These are phyloP conservation scores for Zaprionus ghesquierei DNA, from an alignment of 1,140 invertebrate genomes.

Conservation along the genomic window DNA sequence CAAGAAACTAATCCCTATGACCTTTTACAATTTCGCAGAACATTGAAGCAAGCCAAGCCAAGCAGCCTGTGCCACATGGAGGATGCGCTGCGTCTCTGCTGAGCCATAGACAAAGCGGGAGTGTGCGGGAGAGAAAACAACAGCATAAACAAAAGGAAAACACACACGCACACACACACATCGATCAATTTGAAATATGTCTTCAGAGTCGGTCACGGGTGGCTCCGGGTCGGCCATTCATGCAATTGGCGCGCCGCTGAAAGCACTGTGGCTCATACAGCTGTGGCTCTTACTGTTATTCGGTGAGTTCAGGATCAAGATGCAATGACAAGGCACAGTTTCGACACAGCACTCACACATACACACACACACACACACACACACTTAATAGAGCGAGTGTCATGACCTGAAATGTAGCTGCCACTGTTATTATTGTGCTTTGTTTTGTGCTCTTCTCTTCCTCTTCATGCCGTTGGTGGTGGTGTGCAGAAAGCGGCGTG, in stretches of 20 bases:
- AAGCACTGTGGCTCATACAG: conserved; percentile 60
- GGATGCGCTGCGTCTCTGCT: conserved; percentile 14
- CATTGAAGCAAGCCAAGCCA: background rate
- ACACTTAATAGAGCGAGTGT: conserved; percentile 6
- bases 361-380: background rate
- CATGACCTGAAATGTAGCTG: conserved; percentile 26
- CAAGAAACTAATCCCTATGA: conserved; percentile 4
- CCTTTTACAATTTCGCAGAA: conserved; percentile 12
- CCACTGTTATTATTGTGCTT: background rate
- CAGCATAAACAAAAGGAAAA: conserved; percentile 20
- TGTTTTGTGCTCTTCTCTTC: conserved; percentile 8
- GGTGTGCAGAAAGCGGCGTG: conserved; percentile 70
- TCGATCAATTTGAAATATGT: conserved; percentile 49
- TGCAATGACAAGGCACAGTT: conserved; percentile 38
- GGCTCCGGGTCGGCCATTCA: background rate
- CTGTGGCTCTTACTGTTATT: conserved; percentile 64
- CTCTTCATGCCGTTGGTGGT: conserved; percentile 21
- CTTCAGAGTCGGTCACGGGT: conserved; percentile 7
- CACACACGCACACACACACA: conserved; percentile 10
- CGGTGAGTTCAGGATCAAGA: conserved; percentile 54
- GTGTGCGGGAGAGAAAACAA: conserved; percentile 1
- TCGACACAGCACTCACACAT: conserved; percentile 5
- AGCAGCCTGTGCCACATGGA: background rate
- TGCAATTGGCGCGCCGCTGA: conserved; percentile 19
- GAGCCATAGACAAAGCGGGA: background rate